Evolutionary conservation across 2,888 invertebrate genomes (phyloP).

Genomic region (Euclidia mi): DNA sequence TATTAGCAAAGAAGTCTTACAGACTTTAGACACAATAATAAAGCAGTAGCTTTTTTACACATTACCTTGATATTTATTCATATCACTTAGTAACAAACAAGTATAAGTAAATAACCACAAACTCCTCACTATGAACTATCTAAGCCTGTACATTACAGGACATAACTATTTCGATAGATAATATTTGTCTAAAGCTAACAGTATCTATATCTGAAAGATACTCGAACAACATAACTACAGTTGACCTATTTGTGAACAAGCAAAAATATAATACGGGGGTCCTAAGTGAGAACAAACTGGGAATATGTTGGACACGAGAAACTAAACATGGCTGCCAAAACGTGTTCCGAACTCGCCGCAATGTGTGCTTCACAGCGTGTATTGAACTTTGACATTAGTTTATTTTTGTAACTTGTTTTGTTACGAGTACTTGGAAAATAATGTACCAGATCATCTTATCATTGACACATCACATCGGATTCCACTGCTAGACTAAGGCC

Average conservation of each 20-base stretch:
- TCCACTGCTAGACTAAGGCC: no score
- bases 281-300: not conserved
- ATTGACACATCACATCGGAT: no score
- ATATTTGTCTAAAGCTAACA: not conserved
- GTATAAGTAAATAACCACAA: no score
- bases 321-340: conserved; percentile 13
- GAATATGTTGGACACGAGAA: conserved; percentile 9
- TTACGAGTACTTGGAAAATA: no score
- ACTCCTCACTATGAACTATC: not conserved
- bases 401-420: no score
- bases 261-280: conserved; percentile 2
- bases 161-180: not conserved
- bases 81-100: no score
- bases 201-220: not conserved
- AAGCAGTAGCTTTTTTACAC: no score
- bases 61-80: no score
- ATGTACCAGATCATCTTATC: no score
- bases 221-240: not conserved
- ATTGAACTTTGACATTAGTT: not conserved
- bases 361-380: not conserved
- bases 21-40: no score
- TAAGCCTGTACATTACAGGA: no score
- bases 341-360: not conserved
- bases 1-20: no score
- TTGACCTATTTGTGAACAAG: conserved; percentile 9